A percentile compares a stretch with the other conserved stretches of the same genome.
These are phyloP conservation scores for Pammene fasciana DNA, from an alignment of 2,888 invertebrate genomes.

Conservation along the genomic window DNA sequence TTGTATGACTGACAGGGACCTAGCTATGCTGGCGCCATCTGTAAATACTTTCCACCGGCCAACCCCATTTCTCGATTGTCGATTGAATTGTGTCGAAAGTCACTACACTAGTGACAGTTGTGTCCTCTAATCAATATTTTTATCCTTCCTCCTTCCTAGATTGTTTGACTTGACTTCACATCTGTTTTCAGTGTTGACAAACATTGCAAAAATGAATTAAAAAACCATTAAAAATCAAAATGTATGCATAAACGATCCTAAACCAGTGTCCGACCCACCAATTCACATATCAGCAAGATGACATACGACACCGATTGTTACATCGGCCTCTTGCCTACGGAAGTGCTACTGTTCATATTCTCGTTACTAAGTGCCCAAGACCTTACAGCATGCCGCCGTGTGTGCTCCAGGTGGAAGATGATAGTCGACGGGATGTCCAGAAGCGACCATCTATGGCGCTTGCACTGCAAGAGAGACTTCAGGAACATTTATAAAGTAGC, in stretches of 20 bases:
- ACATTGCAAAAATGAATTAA: conserved; percentile 23
- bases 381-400: conserved; percentile 59
- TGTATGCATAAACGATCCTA: conserved; percentile 6
- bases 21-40: no score
- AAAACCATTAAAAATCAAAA: conserved; percentile 9
- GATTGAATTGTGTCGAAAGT: neutral
- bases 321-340: conserved; percentile 57
- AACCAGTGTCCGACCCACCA: conserved; percentile 18
- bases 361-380: conserved; percentile 57
- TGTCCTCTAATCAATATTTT: conserved; percentile 33
- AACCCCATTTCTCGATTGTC: conserved; percentile 21
- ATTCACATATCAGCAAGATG: conserved; percentile 24
- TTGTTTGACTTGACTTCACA: neutral
- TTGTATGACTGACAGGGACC: no score
- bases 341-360: conserved; percentile 62
- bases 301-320: conserved; percentile 38
- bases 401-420: conserved; percentile 62
- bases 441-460: conserved; percentile 59
- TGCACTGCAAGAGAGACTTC: conserved; percentile 59
- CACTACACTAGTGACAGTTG: conserved; percentile 30
- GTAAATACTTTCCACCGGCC: no score
- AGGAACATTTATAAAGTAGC: conserved; percentile 52
- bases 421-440: conserved; percentile 59
- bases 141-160: neutral
- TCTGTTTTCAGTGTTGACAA: conserved; percentile 25